These are phyloP conservation scores for Gryllus longicercus DNA, from an alignment of 2,888 invertebrate species.

Conservation along the genomic window DNA sequence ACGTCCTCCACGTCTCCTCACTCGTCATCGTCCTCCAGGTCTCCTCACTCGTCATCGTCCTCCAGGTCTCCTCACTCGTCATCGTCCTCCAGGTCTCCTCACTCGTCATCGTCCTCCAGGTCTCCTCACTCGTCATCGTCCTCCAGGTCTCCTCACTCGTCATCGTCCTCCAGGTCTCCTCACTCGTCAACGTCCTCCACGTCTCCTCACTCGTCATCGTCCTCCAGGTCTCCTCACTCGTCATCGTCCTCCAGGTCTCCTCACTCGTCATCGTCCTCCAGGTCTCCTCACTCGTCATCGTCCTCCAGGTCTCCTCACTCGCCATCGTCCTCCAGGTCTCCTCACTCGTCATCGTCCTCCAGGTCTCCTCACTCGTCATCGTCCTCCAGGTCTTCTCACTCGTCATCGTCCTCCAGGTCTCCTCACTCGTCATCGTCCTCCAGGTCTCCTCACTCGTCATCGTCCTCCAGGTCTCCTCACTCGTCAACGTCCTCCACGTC, in stretches of 20 bases:
- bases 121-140: too few species aligned
- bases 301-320: background rate
- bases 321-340: background rate
- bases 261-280: background rate
- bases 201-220: too few species aligned
- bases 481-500: too few species aligned
- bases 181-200: fast-evolving
- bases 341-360: background rate
- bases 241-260: background rate
- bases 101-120: too few species aligned
- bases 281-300: background rate
- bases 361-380: background rate
- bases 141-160: fast-evolving
- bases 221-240: background rate
- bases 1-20: too few species aligned
- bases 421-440: background rate
- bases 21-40: too few species aligned
- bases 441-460: background rate
- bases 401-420: background rate
- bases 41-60: too few species aligned
- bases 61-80: too few species aligned
- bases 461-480: background rate
- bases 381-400: constrained; percentile 4
- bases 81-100: too few species aligned
- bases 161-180: too few species aligned